A percentile compares a stretch with the other conserved stretches of the same genome.
phyloP scores from a whole-genome alignment of 2,888 invertebrate genomes.

The Macrosiphum euphorbiae region DNA sequence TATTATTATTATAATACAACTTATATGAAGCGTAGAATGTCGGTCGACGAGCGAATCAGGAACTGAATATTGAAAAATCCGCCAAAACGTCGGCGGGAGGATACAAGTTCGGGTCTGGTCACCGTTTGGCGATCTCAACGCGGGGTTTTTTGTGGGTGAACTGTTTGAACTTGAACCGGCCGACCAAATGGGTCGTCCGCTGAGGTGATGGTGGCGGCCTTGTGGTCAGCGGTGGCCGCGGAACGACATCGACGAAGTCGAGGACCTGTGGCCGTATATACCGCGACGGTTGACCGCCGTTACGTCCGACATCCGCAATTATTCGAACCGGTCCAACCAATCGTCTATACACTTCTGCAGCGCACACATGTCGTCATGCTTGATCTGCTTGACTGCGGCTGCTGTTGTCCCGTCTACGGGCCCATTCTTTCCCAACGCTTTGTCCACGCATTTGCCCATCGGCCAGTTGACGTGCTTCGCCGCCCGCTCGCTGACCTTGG shows the following conservation, averaged over 20 bases:
- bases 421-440: background rate
- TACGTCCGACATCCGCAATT: background rate
- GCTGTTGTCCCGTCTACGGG: too few relatives aligned
- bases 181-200: background rate
- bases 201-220: too few relatives aligned
- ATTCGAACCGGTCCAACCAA: background rate
- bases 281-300: background rate
- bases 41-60: accelerated
- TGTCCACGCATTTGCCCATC: background rate
- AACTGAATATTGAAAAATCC: background rate
- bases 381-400: background rate
- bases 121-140: background rate
- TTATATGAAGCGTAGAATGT: background rate
- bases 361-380: background rate
- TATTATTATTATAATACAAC: too few relatives aligned
- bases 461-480: background rate
- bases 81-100: background rate
- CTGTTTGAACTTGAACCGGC: background rate
- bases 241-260: background rate
- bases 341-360: background rate
- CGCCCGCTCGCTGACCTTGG: background rate
- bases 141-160: background rate
- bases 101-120: background rate
- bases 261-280: background rate
- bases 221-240: too few relatives aligned